Conservation (phyloP, 2,888 invertebrate species). For the Chymomyza caudatula region DNA sequence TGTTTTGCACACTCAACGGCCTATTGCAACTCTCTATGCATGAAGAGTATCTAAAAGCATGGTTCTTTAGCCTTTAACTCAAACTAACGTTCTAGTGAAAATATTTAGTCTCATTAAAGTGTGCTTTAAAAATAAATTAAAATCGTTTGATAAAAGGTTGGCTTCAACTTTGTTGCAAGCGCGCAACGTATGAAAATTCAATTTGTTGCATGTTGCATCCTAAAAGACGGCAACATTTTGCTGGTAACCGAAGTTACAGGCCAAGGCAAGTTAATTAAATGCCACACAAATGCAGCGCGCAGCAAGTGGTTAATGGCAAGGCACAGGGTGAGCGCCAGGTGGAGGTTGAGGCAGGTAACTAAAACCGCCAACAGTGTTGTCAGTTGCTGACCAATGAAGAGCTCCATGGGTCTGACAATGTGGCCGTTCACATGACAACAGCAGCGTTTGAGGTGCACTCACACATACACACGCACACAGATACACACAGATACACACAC, state of each 20-base stretch:
- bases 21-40: no score
- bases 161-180: slow-evolving; percentile 35
- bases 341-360: slow-evolving; percentile 21
- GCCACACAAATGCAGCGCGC: slow-evolving; percentile 37
- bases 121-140: slow-evolving; percentile 21
- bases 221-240: slow-evolving; percentile 41
- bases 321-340: slow-evolving; percentile 11
- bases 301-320: slow-evolving; percentile 9
- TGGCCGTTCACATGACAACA: slow-evolving; percentile 6
- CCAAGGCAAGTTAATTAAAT: slow-evolving; percentile 63
- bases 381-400: slow-evolving; percentile 20
- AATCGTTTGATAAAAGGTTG: slow-evolving; percentile 42
- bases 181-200: slow-evolving; percentile 45
- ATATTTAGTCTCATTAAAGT: no score
- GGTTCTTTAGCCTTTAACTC: no score
- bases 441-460: not conserved
- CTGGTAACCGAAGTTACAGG: slow-evolving; percentile 33
- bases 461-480: slow-evolving; percentile 7
- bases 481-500: slow-evolving; percentile 2
- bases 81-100: no score
- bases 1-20: no score
- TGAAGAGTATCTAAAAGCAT: no score
- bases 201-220: slow-evolving; percentile 46
- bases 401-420: not conserved
- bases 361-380: slow-evolving; percentile 55